Evolutionary conservation across 2,797 vertebrate genomes (phyloP).

Genomic region (Danio aesculapii): DNA sequence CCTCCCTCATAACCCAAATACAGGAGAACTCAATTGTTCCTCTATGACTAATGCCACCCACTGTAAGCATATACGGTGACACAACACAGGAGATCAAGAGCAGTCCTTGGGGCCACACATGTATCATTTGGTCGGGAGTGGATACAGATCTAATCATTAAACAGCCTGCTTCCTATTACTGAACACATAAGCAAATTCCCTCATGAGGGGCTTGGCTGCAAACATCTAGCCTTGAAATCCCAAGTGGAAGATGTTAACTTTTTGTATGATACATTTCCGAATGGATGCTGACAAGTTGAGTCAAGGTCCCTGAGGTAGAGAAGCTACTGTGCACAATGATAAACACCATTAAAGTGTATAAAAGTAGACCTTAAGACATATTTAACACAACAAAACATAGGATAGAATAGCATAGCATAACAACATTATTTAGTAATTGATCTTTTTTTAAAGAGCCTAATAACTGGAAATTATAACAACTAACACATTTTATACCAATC

Average conservation of each 20-base stretch:
- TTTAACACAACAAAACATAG: too few species aligned
- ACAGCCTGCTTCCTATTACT: slow-evolving; percentile 26
- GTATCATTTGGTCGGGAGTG: slow-evolving; percentile 44
- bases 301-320: slow-evolving; percentile 2
- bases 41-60: slow-evolving; percentile 24
- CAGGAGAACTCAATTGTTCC: slow-evolving; percentile 34
- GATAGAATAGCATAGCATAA: too few species aligned
- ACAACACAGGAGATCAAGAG: slow-evolving; percentile 20
- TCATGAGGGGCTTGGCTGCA: slow-evolving; percentile 30
- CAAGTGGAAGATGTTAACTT: slow-evolving; percentile 29
- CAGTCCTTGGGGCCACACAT: slow-evolving; percentile 43
- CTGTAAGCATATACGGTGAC: slow-evolving; percentile 31
- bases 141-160: slow-evolving; percentile 48
- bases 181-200: slow-evolving; percentile 35
- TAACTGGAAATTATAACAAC: too few species aligned
- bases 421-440: too few species aligned
- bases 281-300: neutral
- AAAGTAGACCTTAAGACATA: too few species aligned
- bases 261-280: slow-evolving; percentile 29
- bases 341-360: slow-evolving; percentile 21
- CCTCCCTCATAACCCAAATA: slow-evolving; percentile 31
- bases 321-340: slow-evolving; percentile 47
- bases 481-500: too few species aligned
- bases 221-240: slow-evolving; percentile 17
- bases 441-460: too few species aligned